Base-by-base conservation (phyloP, 2,797 vertebrate genomes). In the Synanceia verrucosa region DNA sequence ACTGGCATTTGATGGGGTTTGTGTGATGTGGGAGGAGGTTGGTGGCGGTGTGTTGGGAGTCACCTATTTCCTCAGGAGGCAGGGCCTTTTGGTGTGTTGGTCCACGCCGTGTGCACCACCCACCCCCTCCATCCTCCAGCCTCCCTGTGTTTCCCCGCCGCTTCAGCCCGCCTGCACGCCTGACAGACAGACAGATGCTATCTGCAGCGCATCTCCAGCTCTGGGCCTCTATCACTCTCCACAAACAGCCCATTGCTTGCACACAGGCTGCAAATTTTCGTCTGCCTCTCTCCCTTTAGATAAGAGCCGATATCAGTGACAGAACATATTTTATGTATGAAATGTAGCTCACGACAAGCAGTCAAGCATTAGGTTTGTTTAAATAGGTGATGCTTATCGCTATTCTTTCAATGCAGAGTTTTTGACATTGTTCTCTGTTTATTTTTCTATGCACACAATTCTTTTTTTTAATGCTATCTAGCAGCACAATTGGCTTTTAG, bases 261-360 rank as follows among this genome's bases (percentile, higher is more conserved):
- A 91, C 92, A 94, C 93, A 85, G 89, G 94, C 92, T 95, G 95
- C 90, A 96, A 95, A 96, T 96, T 96, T n/a, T 86, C 73, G 80
- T 85, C 92, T 91, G 88, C 91, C 89, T 91, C 96, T 96, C 96
- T 96, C 91, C 94, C 94, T 95, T 94, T 93, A 96, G 98, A 99
- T 99, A 99, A 99, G 96, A 88, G 87, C 63, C 37, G 55, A 96
- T 99, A 98, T 99, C 97, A 95, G 95, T 96, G 95, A 96, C 96
- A 95, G 95, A 95, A 97, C 97, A 97, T 97, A 97, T 97, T 99
- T 99, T 97, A 97, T 97, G 96, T 98, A 96, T 97, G 97, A 97
- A 97, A 96, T 96, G 96, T 95, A 91, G 95, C 96, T 91, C 94
- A 93, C 95, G 94, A 96, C 96, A 96, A 93, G 96, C 95, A 96